Percentiles rank a stretch among this genome's conserved stretches.
phyloP scores from a whole-genome alignment of 2,113 vertebrate species.

The Miniopterus natalensis region DNA sequence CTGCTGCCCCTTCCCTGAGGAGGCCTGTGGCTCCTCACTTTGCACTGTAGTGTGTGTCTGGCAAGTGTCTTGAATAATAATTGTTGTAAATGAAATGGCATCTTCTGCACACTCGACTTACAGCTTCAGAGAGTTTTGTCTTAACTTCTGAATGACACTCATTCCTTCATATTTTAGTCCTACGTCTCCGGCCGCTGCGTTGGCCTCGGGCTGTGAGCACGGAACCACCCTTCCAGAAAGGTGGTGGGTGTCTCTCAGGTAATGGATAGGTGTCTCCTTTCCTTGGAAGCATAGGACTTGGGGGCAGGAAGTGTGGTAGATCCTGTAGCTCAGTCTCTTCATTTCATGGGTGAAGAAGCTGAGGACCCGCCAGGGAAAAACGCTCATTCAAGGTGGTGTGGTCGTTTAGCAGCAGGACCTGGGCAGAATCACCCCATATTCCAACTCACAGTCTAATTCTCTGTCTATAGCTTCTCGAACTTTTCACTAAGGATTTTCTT shows the following conservation, averaged over 20 bases:
- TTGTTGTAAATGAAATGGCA: background rate
- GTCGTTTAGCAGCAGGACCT: too few species aligned
- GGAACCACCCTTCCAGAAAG: background rate
- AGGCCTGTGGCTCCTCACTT: accelerated
- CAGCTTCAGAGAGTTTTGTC: background rate
- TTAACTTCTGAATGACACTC: background rate
- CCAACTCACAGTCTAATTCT: accelerated
- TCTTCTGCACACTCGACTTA: background rate
- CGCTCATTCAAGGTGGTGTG: background rate
- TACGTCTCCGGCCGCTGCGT: background rate
- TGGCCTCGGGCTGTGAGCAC: background rate
- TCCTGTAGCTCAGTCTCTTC: background rate
- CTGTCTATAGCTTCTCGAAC: background rate
- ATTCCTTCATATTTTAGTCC: too few species aligned
- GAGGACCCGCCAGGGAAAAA: background rate
- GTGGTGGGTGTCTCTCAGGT: background rate
- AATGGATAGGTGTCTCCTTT: background rate
- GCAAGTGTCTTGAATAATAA: background rate
- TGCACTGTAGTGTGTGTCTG: background rate
- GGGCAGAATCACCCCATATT: accelerated
- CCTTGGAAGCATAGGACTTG: background rate
- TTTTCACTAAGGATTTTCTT: background rate
- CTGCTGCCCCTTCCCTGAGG: background rate
- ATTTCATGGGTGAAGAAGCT: accelerated
- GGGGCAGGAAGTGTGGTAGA: too few species aligned